These are phyloP conservation scores for Oryzaephilus surinamensis DNA, from an alignment of 1,140 invertebrate genomes.

Conservation along the genomic window DNA sequence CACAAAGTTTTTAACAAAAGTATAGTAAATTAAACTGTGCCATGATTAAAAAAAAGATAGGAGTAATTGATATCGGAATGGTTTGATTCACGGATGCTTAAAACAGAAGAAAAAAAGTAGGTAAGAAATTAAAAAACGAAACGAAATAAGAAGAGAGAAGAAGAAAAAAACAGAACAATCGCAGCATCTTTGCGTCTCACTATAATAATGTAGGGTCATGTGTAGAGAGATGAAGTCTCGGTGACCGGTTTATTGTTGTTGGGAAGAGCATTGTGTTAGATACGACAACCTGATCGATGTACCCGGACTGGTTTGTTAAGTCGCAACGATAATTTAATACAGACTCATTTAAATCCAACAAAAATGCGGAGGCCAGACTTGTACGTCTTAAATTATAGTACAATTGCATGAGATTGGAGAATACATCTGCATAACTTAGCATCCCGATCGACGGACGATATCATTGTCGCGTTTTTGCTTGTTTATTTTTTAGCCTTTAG, in stretches of 20 bases:
- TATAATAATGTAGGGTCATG: neutral
- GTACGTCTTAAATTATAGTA: constrained; percentile 32
- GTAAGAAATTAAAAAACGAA: too few species aligned
- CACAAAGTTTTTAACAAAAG: too few species aligned
- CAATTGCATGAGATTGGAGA: constrained; percentile 34
- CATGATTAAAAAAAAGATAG: too few species aligned
- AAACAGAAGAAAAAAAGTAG: too few species aligned
- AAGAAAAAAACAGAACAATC: too few species aligned
- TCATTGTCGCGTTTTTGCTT: constrained; percentile 27
- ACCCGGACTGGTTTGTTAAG: constrained; percentile 22
- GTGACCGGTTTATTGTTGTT: neutral
- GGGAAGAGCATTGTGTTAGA: constrained; percentile 15
- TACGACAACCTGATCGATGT: constrained; percentile 21
- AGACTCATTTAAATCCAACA: constrained; percentile 28
- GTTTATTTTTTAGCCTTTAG: constrained; percentile 12
- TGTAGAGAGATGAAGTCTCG: too few species aligned
- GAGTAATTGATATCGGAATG: too few species aligned
- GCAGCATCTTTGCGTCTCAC: too few species aligned
- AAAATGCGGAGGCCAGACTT: constrained; percentile 26
- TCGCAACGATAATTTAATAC: constrained; percentile 29
- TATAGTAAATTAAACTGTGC: too few species aligned
- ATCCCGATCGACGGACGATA: constrained; percentile 27
- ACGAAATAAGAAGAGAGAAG: too few species aligned
- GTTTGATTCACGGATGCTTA: too few species aligned
- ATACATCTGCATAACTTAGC: constrained; percentile 34